Conservation (phyloP, 30 jellyfish, hydroid and myxozoan species). For the Hydractinia echinata region DNA sequence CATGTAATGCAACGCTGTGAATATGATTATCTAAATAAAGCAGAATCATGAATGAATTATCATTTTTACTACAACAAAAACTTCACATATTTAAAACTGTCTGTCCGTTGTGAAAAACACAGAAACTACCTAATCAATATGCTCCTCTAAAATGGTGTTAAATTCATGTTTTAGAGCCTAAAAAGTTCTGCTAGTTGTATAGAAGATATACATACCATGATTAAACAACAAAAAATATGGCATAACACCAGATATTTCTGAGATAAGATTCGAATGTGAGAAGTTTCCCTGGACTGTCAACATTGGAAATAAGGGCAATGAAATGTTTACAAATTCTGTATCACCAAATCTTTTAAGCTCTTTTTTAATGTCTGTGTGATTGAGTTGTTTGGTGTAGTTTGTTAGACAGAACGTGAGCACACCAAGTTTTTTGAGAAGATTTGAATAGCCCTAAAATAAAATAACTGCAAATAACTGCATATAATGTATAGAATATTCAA, state of each 20-base stretch:
- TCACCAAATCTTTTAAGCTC: constrained; percentile 1
- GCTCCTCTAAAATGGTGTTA: not conserved
- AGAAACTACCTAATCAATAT: not conserved
- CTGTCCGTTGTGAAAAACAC: not conserved
- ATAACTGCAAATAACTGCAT: not conserved
- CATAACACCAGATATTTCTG: constrained; percentile 11
- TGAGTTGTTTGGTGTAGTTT: not conserved
- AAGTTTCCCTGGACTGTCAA: constrained; percentile 5
- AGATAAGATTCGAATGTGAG: not conserved
- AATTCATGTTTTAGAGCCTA: not conserved
- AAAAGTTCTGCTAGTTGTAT: not conserved
- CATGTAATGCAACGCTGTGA: constrained; percentile 15
- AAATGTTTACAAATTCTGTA: not conserved
- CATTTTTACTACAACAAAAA: not conserved
- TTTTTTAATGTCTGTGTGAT: not conserved
- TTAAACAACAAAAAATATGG: constrained; percentile 16
- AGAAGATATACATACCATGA: not conserved
- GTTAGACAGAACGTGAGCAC: not conserved
- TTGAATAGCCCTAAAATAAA: not conserved
- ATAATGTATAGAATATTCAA: too few relatives aligned
- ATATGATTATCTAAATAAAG: constrained; percentile 9
- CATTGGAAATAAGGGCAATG: constrained; percentile 2
- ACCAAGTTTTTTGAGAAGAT: not conserved
- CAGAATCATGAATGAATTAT: too few relatives aligned
- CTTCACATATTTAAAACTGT: not conserved